phyloP scores from a whole-genome alignment of 2,113 vertebrate genomes.

The Caranx ignobilis region DNA sequence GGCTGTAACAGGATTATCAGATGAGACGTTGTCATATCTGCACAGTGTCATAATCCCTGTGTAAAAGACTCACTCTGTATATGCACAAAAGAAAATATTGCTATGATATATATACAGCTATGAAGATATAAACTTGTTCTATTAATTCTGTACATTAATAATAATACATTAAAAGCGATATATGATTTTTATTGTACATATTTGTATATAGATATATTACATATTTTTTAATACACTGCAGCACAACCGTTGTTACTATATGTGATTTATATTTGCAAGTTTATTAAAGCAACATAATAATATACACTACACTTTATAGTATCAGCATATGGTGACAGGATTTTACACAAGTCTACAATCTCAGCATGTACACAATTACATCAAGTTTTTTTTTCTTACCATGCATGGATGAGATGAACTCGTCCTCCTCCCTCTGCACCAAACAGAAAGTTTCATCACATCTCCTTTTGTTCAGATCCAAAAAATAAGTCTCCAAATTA shows the following conservation, averaged over 20 bases:
- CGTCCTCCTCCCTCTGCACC: conserved; percentile 3
- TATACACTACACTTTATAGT: too few relatives aligned
- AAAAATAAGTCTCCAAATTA: not conserved
- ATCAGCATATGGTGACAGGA: too few relatives aligned
- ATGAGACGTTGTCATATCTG: not conserved
- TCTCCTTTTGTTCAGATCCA: conserved; percentile 12
- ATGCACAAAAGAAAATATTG: not conserved
- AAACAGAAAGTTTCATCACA: not conserved
- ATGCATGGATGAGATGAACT: conserved; percentile 23
- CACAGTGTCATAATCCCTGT: conserved; percentile 14
- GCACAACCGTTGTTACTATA: too few relatives aligned
- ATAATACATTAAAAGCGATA: too few relatives aligned
- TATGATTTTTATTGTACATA: too few relatives aligned
- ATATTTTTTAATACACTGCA: too few relatives aligned
- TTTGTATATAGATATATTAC: too few relatives aligned
- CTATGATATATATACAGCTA: too few relatives aligned
- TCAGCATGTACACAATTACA: not conserved
- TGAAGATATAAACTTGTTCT: too few relatives aligned
- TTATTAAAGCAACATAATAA: too few relatives aligned
- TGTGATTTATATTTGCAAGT: too few relatives aligned
- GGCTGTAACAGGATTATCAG: conserved; percentile 31
- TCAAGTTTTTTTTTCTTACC: conserved; percentile 47
- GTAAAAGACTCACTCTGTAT: not conserved
- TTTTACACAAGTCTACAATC: not conserved
- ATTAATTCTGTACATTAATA: too few relatives aligned